A percentile compares a stretch with the other conserved stretches of the same genome.
phyloP scores from a whole-genome alignment of 2,797 vertebrate species.

The Meda fulgida region DNA sequence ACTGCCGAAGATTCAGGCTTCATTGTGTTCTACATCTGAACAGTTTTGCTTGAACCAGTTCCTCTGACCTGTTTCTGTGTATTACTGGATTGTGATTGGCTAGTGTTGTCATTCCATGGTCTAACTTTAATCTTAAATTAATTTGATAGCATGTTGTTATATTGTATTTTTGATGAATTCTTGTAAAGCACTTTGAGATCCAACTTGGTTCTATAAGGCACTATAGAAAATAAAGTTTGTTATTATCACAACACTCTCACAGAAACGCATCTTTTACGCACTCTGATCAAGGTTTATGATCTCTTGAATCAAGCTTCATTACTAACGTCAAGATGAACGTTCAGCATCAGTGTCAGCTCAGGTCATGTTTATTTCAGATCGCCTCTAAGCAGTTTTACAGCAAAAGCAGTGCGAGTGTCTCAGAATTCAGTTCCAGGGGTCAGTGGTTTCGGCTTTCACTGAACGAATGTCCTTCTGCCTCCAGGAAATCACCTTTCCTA shows the following conservation, averaged over 20 bases:
- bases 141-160: neutral
- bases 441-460: neutral
- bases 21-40: too few relatives aligned
- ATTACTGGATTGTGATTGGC: too few relatives aligned
- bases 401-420: too few relatives aligned
- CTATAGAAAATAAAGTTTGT: neutral
- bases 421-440: too few relatives aligned
- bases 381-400: neutral
- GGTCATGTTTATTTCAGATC: neutral
- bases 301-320: neutral
- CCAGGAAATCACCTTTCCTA: slow-evolving; percentile 97
- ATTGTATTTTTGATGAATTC: too few relatives aligned
- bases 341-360: too few relatives aligned
- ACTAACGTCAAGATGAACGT: neutral
- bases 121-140: neutral
- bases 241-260: neutral
- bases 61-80: too few relatives aligned
- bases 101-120: too few relatives aligned
- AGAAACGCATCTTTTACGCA: neutral
- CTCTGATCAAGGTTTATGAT: neutral
- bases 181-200: neutral
- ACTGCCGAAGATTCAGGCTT: too few relatives aligned
- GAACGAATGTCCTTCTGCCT: neutral
- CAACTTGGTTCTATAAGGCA: neutral
- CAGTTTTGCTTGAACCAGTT: too few relatives aligned